Percentiles rank a stretch among this genome's conserved stretches.
phyloP scores from a whole-genome alignment of 2,113 vertebrate species.

The Haplochromis vanheusdeni region DNA sequence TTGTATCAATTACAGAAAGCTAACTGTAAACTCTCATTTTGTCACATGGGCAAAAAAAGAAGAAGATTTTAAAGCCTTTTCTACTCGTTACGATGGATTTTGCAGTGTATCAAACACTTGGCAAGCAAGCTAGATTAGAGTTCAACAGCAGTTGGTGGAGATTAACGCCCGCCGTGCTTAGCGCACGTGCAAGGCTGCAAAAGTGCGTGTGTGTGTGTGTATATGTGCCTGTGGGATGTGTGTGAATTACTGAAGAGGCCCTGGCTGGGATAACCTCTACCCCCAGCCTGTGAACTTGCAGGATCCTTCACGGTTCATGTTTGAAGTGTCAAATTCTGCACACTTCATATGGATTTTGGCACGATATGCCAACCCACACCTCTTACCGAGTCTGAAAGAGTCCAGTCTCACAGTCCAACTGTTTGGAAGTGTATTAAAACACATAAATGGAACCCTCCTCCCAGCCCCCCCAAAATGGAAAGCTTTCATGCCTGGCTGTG shows the following conservation, averaged over 20 bases:
- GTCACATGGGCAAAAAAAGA: background rate
- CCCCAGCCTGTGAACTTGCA: conserved; percentile 33
- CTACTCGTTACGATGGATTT: background rate
- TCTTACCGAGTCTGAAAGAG: background rate
- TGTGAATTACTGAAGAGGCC: conserved; percentile 47
- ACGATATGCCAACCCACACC: conserved; percentile 9
- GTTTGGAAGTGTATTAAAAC: background rate
- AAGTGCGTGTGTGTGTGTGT: background rate
- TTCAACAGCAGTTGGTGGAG: conserved; percentile 59
- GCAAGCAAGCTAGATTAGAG: conserved; percentile 35
- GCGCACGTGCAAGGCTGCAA: conserved; percentile 3
- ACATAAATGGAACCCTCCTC: background rate
- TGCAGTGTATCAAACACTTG: conserved; percentile 32
- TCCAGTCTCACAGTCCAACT: background rate
- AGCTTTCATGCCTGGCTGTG: background rate
- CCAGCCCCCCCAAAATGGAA: background rate
- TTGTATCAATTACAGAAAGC: background rate
- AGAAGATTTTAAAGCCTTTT: background rate
- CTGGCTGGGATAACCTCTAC: conserved; percentile 51
- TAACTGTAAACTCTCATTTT: background rate
- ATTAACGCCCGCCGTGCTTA: conserved; percentile 32
- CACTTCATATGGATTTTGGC: background rate
- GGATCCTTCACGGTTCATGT: conserved; percentile 27
- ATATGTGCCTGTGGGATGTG: background rate
- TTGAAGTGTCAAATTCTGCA: conserved; percentile 31